Base-by-base conservation (phyloP, 2,888 invertebrate genomes). In the Beris chalybata region DNA sequence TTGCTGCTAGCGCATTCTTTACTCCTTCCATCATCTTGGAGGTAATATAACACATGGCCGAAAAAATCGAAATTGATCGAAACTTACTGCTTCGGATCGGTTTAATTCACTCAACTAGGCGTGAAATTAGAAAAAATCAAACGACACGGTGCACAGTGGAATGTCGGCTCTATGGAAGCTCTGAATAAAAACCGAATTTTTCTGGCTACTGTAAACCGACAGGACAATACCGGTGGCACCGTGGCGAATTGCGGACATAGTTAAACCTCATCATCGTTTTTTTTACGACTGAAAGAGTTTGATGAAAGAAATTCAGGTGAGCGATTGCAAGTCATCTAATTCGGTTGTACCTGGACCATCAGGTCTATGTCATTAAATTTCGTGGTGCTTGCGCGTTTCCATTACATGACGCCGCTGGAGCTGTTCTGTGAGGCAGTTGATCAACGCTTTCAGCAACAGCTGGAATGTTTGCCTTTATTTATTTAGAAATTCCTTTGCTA, bases 21-120 rank as follows among this genome's bases (percentile, higher is more conserved):
- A n/a, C 48, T 48, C 15, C 48, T n/a, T 13, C 32, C 56, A 56
- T 15, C 22, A 31, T 32, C 55, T 7, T 4, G 15, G 5, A 50
- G n/a, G 7, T 30, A 52, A 9, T 38, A 38, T 9, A 31, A 32
- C 56, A 56, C 43, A 15, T 56, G 47, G 56, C 48, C 47, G 45
- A 66, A 66, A 32, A 45, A 65, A 50, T 65, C 47, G 52, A 63
- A 63, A 43, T 55, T 31, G 59, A 66, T 66, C 59, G 64, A 59
- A 45, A 38, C 38, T 38, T 38, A 22, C 22, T 22, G 22, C 38
- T 38, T 38, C 38, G 59, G 55, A 66, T 66, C 58, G 52, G 44
- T 64, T 66, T 55, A 66, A 69, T 64, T 64, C 66, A 66, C 52
- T 69, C 68, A 69, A 69, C 68, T 59, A 69, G 68, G 66, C 68